Percentiles rank a stretch among this genome's conserved stretches.
These are phyloP conservation scores for Caenorhabditis elegans DNA, from an alignment of 1,140 invertebrate genomes.

Conservation along the genomic window WBcel235 BX284602.5:10130001-10130500, in stretches of 20 bases:
- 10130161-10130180: neutral
- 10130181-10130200: neutral
- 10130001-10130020: slow-evolving; percentile 13
- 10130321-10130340: neutral
- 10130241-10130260: neutral
- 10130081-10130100: neutral
- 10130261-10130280: neutral
- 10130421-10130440: too few species aligned
- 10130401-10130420: too few species aligned
- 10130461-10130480: too few species aligned
- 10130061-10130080: neutral
- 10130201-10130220: neutral
- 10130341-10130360: neutral
- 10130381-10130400: neutral
- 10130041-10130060: too few species aligned
- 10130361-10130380: neutral
- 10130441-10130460: too few species aligned
- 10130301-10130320: neutral
- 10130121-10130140: neutral
- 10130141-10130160: neutral
- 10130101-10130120: neutral
- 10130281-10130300: neutral
- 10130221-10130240: neutral
- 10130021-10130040: neutral
- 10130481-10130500: neutral